These are phyloP conservation scores for Epicauta chinensis DNA, from an alignment of 1,140 invertebrate genomes.

Conservation along the genomic window DNA sequence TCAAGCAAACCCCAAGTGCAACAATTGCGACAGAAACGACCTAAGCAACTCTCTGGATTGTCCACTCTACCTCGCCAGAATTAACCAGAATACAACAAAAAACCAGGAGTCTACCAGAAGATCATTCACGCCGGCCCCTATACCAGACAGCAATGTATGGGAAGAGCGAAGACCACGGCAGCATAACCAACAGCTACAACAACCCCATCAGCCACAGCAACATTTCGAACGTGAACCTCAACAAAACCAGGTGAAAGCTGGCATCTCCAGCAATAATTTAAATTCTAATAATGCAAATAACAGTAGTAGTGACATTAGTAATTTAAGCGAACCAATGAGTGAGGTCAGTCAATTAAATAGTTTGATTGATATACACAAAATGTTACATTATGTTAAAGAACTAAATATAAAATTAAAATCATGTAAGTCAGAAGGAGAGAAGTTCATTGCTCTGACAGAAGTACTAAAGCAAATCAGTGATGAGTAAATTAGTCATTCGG, in stretches of 20 bases:
- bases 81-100: neutral
- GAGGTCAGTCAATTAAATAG: neutral
- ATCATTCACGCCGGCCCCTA: no score
- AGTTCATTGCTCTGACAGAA: neutral
- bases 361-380: neutral
- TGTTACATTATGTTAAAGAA: neutral
- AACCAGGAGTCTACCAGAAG: neutral
- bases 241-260: neutral
- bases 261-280: neutral
- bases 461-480: neutral
- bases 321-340: no score
- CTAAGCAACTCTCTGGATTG: no score
- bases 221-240: no score
- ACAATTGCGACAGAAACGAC: neutral
- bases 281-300: no score
- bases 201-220: no score
- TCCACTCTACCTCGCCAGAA: neutral
- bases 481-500: neutral
- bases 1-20: neutral
- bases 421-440: neutral
- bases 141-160: neutral
- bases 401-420: neutral
- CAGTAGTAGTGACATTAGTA: no score
- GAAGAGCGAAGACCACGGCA: no score
- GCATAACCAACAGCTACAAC: neutral